Evolutionary conservation across 37 sponge, comb jelly and placozoan genomes (phyloP).

Genomic region (Hexactinellida sp.): DNA sequence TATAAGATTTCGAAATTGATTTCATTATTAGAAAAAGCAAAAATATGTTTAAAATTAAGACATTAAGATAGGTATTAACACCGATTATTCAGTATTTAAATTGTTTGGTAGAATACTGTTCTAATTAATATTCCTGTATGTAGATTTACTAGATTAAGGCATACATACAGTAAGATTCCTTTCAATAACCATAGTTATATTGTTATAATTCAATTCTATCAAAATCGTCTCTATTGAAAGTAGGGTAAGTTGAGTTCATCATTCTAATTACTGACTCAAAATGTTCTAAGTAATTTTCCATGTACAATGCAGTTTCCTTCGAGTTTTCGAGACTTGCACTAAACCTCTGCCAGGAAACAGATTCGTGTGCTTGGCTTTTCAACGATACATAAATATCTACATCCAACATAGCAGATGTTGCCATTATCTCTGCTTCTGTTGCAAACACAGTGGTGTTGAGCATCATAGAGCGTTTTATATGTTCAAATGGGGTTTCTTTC

Average conservation of each 20-base stretch:
- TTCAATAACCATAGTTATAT: too few species aligned
- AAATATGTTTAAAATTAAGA: too few species aligned
- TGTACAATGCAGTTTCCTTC: background rate
- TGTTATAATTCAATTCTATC: too few species aligned
- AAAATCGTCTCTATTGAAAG: background rate
- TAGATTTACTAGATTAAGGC: too few species aligned
- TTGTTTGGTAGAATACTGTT: too few species aligned
- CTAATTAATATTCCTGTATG: too few species aligned
- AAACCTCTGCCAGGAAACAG: background rate
- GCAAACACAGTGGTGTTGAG: background rate
- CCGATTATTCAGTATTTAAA: too few species aligned
- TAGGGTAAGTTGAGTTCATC: background rate
- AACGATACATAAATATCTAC: background rate
- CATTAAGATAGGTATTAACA: too few species aligned
- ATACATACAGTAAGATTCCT: too few species aligned
- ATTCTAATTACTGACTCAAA: background rate
- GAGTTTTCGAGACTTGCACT: background rate
- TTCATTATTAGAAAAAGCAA: too few species aligned
- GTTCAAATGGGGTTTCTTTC: background rate
- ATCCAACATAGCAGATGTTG: background rate
- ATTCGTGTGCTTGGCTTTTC: background rate
- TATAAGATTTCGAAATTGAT: too few species aligned
- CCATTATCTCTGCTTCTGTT: background rate
- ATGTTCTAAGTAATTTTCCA: background rate
- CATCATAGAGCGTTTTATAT: background rate